Conservation (phyloP, 2,113 vertebrate genomes). For the Tachysurus vachellii region DNA sequence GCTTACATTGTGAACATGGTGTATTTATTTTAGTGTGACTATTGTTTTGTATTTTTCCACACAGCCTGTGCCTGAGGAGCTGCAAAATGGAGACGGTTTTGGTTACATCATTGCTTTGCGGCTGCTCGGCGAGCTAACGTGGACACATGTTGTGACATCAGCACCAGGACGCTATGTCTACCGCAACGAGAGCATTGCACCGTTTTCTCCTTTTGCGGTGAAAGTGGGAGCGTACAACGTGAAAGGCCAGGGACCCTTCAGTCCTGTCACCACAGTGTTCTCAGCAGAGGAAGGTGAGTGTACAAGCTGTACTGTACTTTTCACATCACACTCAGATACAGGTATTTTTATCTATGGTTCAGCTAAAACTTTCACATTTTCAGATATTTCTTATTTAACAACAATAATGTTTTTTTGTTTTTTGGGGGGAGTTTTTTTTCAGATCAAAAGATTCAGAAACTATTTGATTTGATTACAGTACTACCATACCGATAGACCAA, state of each 20-base stretch:
- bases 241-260: conserved; percentile 91
- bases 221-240: conserved; percentile 93
- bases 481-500: not conserved
- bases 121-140: conserved; percentile 81
- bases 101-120: conserved; percentile 92
- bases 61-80: conserved; percentile 90
- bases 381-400: not conserved
- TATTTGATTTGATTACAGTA: not conserved
- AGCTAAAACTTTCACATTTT: not conserved
- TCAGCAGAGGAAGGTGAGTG: conserved; percentile 88
- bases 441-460: not conserved
- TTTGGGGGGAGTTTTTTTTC: not conserved
- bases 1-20: conserved; percentile 53
- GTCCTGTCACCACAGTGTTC: conserved; percentile 84
- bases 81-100: conserved; percentile 94
- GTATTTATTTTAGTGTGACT: conserved; percentile 80
- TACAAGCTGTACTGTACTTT: not conserved
- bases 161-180: conserved; percentile 86
- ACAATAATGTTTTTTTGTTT: not conserved
- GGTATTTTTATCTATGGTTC: not conserved
- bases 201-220: conserved; percentile 88
- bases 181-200: conserved; percentile 87
- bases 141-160: conserved; percentile 90
- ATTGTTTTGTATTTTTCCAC: conserved; percentile 76
- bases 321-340: not conserved